Base-by-base conservation (phyloP, 2,888 invertebrate genomes). In the Eulithis prunata region DNA sequence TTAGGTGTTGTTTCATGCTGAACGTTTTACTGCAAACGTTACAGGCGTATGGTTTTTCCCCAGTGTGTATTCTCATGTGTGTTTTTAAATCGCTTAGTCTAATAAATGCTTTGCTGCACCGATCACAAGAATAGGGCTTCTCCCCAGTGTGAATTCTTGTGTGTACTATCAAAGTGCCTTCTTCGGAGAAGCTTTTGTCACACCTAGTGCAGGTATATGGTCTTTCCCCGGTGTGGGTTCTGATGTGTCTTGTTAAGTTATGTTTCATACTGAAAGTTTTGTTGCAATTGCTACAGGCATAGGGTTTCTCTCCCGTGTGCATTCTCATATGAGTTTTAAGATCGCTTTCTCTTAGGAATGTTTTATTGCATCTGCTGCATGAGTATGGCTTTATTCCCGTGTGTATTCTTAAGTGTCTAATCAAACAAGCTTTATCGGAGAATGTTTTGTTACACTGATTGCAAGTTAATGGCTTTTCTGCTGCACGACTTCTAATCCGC, bases 61-160 rank as follows among this genome's bases (percentile, higher is more conserved):
- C 59, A 4, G 59, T 59, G 13, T 59, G 59, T 1, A 59, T 53
- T n/a, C 59, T 4, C 32, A 59, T 13, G 10, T 59, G 59, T 0
- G 52, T 59, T 53, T 59, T 59, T 14, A 59, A 45, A 41, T 59
- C 59, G 41, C 52, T 59, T 0, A 59, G 52, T 2, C 59, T 4
- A 3, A 59, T 65, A 38, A 63, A 67, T 10, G 56, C 47, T 57
- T 60, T 63, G 41, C 60, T 51, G 43, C 66, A 67, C 2, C 46
- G 52, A 0, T 63, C 59, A 21, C 66, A 67, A 1, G 56, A 32
- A n/a, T 47, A 67, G 3, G 66, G 57, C 14, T 62, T 67, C 21
- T 67, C 66, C n/a, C 59, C 63, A 1, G 63, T 67, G 21, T 67
- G 66, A 4, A 60, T 58, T 32, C 57, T 10, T 6, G 36, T 62